Conservation (phyloP, 2,113 vertebrate genomes). For the Noturus placidus region DNA sequence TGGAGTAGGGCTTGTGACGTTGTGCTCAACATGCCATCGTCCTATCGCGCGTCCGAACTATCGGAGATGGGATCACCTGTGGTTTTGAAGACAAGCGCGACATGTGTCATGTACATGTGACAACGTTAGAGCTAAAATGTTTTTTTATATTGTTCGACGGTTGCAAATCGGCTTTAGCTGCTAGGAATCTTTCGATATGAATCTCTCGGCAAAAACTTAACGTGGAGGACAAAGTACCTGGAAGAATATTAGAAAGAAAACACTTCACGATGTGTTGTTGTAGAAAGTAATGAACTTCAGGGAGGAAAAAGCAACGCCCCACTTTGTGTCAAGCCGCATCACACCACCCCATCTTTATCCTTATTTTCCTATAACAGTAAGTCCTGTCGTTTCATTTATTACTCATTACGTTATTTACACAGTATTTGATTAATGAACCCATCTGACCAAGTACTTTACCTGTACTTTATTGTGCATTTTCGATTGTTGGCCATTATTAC, state of each 20-base stretch:
- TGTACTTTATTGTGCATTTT: too few species aligned
- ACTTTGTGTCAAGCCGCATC: not conserved
- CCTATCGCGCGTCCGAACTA: not conserved
- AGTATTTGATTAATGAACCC: not conserved
- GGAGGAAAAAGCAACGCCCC: not conserved
- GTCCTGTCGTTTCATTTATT: not conserved
- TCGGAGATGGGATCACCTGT: not conserved
- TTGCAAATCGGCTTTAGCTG: not conserved
- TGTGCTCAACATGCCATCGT: not conserved
- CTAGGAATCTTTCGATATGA: not conserved
- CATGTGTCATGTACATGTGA: too few species aligned
- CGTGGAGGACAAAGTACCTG: not conserved
- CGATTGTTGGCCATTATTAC: not conserved
- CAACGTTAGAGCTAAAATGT: too few species aligned
- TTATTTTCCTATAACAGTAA: not conserved
- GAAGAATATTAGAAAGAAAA: not conserved
- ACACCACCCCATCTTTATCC: not conserved
- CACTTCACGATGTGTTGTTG: not conserved
- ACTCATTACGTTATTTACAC: not conserved
- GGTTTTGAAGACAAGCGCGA: not conserved
- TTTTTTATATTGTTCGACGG: too few species aligned
- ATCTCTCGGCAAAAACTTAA: not conserved
- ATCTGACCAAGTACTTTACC: not conserved
- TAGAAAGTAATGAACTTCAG: not conserved
- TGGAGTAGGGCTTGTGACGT: not conserved